phyloP scores from a whole-genome alignment of 2,113 vertebrate species.

The Triplophysa rosa region DNA sequence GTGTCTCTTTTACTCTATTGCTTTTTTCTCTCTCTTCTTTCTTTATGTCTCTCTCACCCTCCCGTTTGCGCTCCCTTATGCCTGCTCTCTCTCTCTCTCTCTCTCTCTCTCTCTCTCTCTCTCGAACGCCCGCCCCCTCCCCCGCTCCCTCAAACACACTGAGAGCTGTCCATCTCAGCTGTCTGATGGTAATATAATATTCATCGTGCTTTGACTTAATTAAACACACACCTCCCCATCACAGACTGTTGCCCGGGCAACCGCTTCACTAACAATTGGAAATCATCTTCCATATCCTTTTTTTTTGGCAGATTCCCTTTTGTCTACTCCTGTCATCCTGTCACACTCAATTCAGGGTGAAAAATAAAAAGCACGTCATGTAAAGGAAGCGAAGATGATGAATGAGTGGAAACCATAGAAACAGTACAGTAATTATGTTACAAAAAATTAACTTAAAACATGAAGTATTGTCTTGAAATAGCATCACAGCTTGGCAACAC shows the following conservation, averaged over 20 bases:
- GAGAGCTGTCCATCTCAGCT: slow-evolving; percentile 45
- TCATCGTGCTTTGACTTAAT: slow-evolving; percentile 50
- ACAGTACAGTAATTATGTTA: neutral
- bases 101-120: slow-evolving; percentile 5
- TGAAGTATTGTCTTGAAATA: slow-evolving; percentile 1
- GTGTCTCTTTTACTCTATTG: neutral
- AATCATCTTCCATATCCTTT: slow-evolving; percentile 8
- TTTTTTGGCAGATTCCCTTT: neutral
- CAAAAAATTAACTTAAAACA: neutral
- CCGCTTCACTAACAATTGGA: slow-evolving; percentile 30
- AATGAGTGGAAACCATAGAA: slow-evolving; percentile 25
- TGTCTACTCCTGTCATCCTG: neutral
- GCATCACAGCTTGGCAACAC: neutral
- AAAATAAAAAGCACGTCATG: slow-evolving; percentile 3
- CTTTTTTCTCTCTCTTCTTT: slow-evolving; percentile 46
- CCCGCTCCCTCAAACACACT: slow-evolving; percentile 38
- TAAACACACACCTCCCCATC: slow-evolving; percentile 49
- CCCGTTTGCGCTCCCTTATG: neutral
- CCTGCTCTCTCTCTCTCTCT: slow-evolving; percentile 2
- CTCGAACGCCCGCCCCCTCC: slow-evolving; percentile 19
- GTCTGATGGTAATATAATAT: slow-evolving; percentile 51
- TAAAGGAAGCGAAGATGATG: neutral
- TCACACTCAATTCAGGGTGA: neutral
- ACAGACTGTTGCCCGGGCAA: slow-evolving; percentile 53
- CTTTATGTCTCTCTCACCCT: slow-evolving; percentile 33